Conservation (phyloP, 2,888 invertebrate genomes). For the Drosophila differens region DNA sequence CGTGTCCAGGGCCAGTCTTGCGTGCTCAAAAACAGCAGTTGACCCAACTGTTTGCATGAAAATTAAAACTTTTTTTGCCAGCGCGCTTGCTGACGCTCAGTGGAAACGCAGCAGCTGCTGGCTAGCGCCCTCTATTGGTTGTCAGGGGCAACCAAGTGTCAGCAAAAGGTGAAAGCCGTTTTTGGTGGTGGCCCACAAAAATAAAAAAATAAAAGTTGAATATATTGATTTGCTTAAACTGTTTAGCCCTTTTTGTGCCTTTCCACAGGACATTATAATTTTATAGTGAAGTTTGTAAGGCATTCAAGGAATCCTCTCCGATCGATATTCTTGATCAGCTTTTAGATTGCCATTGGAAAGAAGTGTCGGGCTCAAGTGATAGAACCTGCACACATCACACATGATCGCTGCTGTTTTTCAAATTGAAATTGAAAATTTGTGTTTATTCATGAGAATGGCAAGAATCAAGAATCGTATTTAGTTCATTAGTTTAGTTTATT, state of each 20-base stretch:
- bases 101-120: slow-evolving; percentile 15
- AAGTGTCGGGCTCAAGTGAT: background rate
- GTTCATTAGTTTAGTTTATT: no score
- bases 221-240: slow-evolving; percentile 36
- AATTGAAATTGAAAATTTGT: no score
- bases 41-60: background rate
- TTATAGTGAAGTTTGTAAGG: background rate
- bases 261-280: background rate
- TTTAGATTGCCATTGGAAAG: background rate
- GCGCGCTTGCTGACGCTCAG: background rate
- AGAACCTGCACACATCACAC: no score
- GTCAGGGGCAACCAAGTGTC: slow-evolving; percentile 16
- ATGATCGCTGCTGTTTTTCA: no score
- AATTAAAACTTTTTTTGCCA: background rate
- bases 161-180: background rate
- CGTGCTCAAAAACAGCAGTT: slow-evolving; percentile 1
- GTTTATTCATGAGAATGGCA: background rate
- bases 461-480: background rate
- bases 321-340: background rate
- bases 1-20: background rate
- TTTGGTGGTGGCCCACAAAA: background rate
- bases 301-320: background rate
- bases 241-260: no score
- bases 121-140: slow-evolving; percentile 11
- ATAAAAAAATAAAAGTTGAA: background rate